Base-by-base conservation (phyloP, 2,888 invertebrate genomes). In the Lomographa bimaculata region DNA sequence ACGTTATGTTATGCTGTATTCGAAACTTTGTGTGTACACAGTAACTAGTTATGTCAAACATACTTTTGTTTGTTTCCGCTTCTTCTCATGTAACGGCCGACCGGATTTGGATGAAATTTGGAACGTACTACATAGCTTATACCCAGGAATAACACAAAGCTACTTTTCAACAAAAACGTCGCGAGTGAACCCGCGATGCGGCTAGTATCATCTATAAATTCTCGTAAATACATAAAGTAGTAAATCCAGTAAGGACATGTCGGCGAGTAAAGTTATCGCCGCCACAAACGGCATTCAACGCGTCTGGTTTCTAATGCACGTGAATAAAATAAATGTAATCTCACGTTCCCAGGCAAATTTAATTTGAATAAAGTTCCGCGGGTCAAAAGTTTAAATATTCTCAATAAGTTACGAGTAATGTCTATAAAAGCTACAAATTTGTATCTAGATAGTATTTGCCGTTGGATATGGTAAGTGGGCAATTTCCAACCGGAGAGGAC, bases 351-450 rank as follows among this genome's bases (percentile, higher is more conserved):
- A 36, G 2, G 26, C 10, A 21, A 32, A 30, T 23, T 27, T 16
- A 28, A 30, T 35, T 32, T 37, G 19, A 30, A 43, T 32, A 32
- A 14, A 32, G 32, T 21, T 12, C 4, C 8, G 7, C 17, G 24
- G 36, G 16, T 42, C 36, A 29, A 21, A 36, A 37, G 36, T 21
- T 36, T 23, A 19, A 28, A 32, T 27, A 27, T 36, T 16, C 9
- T 12, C 11, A 33, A 43, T 36, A 43, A 23, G 14, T 43, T 32
- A 23, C n/a, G 36, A 25, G 8, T 24, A 7, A 21, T 20, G 18
- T 9, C 18, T 21, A 28, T 33, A 37, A 36, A 37, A 35, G 41
- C 27, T 27, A 37, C 27, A 27, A 37, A 42, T 36, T 42, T 36
- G 27, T 32, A 20, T 19, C 21, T 23, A 33, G 30, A 37, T 32